Percentiles rank a stretch among this genome's conserved stretches.
phyloP scores from a whole-genome alignment of 2,888 invertebrate genomes.

The Salticus scenicus region DNA sequence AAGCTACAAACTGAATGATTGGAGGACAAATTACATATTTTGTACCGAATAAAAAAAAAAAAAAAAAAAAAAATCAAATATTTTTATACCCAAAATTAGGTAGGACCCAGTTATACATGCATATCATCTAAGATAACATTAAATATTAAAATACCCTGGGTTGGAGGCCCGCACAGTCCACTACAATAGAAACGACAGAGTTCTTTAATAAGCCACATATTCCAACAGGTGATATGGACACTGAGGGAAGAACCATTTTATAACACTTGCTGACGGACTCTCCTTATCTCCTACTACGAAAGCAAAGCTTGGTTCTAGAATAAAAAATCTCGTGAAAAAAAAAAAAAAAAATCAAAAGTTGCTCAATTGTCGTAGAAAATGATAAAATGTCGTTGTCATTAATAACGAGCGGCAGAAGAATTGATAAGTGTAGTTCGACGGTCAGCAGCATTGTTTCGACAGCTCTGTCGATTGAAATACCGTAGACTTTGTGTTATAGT shows the following conservation, averaged over 20 bases:
- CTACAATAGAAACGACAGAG: neutral
- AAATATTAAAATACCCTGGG: neutral
- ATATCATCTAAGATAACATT: no score
- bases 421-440: no score
- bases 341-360: neutral
- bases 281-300: neutral
- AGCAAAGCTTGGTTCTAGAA: neutral
- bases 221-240: neutral
- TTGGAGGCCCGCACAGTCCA: neutral
- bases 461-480: no score
- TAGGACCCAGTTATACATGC: no score
- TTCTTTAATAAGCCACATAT: neutral
- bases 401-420: neutral
- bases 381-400: slow-evolving; percentile 1
- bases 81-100: no score
- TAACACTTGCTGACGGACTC: neutral
- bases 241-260: neutral
- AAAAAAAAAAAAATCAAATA: no score
- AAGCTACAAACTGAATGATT: no score
- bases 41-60: no score
- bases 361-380: neutral
- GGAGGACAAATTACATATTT: no score
- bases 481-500: no score
- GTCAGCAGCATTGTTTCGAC: no score
- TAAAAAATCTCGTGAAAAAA: neutral